Evolutionary conservation across 2,113 vertebrate species (phyloP).

Genomic region (Istiophorus platypterus): DNA sequence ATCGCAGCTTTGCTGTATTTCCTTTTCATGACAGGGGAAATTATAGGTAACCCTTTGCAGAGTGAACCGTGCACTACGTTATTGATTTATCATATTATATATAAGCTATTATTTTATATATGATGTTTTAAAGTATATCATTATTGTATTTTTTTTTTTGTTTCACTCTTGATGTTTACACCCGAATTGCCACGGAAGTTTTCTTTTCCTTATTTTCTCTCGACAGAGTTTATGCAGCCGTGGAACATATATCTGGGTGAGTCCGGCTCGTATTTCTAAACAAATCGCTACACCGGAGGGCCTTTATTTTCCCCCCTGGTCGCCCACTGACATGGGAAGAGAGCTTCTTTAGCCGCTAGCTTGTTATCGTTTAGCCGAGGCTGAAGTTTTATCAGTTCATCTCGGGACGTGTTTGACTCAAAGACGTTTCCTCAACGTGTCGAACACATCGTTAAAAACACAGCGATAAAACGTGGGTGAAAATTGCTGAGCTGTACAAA

Average conservation of each 20-base stretch:
- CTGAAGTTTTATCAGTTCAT: slow-evolving; percentile 26
- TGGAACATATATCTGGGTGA: not conserved
- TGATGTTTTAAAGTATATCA: too few species aligned
- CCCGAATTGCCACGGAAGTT: not conserved
- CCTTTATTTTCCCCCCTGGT: not conserved
- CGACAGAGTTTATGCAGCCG: not conserved
- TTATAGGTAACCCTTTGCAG: slow-evolving; percentile 88
- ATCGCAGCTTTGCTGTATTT: slow-evolving; percentile 92
- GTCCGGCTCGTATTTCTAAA: not conserved
- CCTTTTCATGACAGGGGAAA: slow-evolving; percentile 94
- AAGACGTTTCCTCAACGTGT: fast-evolving
- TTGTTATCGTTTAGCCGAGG: slow-evolving; percentile 38
- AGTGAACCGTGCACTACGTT: not conserved
- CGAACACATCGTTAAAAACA: not conserved
- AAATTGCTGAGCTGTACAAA: not conserved
- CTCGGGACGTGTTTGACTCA: not conserved
- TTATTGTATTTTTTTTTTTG: too few species aligned
- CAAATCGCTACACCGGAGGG: fast-evolving
- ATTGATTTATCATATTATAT: not conserved
- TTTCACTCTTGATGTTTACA: slow-evolving; percentile 8
- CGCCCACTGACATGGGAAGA: not conserved
- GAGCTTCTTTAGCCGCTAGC: slow-evolving; percentile 45
- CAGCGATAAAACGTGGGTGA: not conserved
- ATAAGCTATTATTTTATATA: too few species aligned
- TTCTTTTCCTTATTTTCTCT: too few species aligned